Base-by-base conservation (phyloP, 2,113 vertebrate genomes). In the Istiophorus platypterus region DNA sequence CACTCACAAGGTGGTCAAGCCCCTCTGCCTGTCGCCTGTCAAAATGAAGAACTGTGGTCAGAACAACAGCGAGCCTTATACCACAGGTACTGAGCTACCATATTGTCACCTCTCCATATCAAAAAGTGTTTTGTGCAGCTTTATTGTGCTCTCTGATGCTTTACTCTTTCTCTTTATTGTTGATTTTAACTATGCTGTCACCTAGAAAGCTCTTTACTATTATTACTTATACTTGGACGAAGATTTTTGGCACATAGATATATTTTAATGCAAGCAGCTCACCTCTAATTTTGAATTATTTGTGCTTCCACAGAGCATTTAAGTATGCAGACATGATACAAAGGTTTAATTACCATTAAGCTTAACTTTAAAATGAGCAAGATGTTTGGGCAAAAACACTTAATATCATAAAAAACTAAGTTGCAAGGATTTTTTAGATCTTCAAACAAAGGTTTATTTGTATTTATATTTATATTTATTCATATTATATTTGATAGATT, bases 1-100 rank as follows among this genome's bases (percentile, higher is more conserved):
- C 24, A 96, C 94, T 1, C 96, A 97, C 91, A 96, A 96, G 87
- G 96, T 97, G 91, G 95, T 96, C 18, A 97, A 96, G 89, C 96
- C 96, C 0, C 95, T 95, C 67, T 97, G 96, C 86, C 95, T 96
- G 56, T 96, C 96, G 0, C 94, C 95, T 0, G 93, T 96, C 85
- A 96, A 96, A 87, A 95, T 95, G 91, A 95, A 95, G 92, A 95
- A 95, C 92, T 97, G 96, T 27, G 93, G 92, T 22, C 91, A 95
- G 74, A 93, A 93, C 91, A 92, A 93, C 90, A 95, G 93, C 67
- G 94, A 95, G 88, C 87, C 92, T 71, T 95, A 94, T 88, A 91
- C 93, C 62, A 94, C 94, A 88, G 95, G 94, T 95, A 91, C 65
- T 47, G 42, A 37, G 0, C 31, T 7, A 24, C 54, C 11, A 15